Base-by-base conservation (phyloP, 2,888 invertebrate genomes). In the Heliothis peltigera region DNA sequence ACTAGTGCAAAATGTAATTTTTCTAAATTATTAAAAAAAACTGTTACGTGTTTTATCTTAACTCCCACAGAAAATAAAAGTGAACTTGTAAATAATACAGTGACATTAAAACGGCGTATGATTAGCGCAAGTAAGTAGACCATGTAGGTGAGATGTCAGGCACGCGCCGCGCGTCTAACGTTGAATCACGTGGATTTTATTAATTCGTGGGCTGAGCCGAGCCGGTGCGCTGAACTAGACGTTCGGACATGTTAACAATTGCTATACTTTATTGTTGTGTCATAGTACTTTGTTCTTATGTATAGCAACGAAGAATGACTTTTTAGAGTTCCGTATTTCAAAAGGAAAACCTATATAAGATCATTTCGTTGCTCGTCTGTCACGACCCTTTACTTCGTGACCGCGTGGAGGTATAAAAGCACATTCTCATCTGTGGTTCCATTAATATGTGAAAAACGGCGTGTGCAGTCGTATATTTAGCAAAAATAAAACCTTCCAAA, bases 111-210 rank as follows among this genome's bases (percentile, higher is more conserved):
- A 39, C 21, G 28, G 59, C 56, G 57, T 55, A 64, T 70, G 70
- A 77, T 75, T 70, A 70, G 69, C 35, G 49, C 55, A 66, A 72
- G 52, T 79, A 70, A 71, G 52, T 65, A 60, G 70, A 73, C 53
- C 64, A 69, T 75, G 65, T 79, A 75, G 79, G 80, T 79, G 80
- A 75, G 77, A 67, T 72, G 71, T 68, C 73, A 76, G 62, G 63
- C 79, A 73, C 76, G 65, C 65, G 70, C 61, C 56, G 55, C 39
- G 44, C 54, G 58, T 60, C 63, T 49, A 49, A 32, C 39, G 66
- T 63, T 67, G 75, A 75, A 42, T 79, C 79, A 79, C 53, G 51
- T 70, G 55, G 46, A 63, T 44, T 64, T 54, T 65, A 66, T 70
- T 74, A 67, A 69, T 72, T 70, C 59, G 75, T 75, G 67, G 76